A percentile compares a stretch with the other conserved stretches of the same genome.
Evolutionary conservation across 2,113 vertebrate species (phyloP).

Genomic region (Tapirus terrestris): DNA sequence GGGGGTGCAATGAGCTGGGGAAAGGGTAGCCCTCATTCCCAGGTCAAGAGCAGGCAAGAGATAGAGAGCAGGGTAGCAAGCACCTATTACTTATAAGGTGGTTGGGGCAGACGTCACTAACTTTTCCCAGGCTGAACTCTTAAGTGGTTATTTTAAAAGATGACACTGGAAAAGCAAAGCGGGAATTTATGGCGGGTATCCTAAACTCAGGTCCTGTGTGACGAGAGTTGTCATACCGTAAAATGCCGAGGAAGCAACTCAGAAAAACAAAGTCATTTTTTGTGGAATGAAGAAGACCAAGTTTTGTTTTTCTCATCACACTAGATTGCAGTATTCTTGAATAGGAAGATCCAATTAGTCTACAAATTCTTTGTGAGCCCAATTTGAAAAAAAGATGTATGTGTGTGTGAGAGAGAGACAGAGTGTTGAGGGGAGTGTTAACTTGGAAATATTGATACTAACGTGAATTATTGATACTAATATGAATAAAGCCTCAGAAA

Average conservation of each 20-base stretch:
- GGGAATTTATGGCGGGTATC: no score
- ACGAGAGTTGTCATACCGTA: no score
- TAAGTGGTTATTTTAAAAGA: background rate
- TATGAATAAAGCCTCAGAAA: background rate
- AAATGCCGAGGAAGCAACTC: no score
- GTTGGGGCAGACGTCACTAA: background rate
- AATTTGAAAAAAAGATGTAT: background rate
- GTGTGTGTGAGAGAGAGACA: background rate
- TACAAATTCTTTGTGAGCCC: background rate
- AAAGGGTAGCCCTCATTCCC: background rate
- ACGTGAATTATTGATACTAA: background rate
- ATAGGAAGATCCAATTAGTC: background rate
- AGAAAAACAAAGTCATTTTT: no score
- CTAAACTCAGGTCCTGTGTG: no score
- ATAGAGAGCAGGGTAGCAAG: background rate
- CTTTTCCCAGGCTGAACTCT: background rate
- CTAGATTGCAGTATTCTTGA: background rate
- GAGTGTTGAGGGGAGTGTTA: background rate
- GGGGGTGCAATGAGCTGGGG: no score
- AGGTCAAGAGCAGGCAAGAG: background rate
- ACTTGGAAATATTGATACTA: background rate
- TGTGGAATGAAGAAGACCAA: no score
- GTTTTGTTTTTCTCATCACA: no score
- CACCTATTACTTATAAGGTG: background rate
- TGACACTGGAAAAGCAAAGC: background rate